Base-by-base conservation (phyloP, 1,140 invertebrate genomes). In the Cecropterus lyciades region DNA sequence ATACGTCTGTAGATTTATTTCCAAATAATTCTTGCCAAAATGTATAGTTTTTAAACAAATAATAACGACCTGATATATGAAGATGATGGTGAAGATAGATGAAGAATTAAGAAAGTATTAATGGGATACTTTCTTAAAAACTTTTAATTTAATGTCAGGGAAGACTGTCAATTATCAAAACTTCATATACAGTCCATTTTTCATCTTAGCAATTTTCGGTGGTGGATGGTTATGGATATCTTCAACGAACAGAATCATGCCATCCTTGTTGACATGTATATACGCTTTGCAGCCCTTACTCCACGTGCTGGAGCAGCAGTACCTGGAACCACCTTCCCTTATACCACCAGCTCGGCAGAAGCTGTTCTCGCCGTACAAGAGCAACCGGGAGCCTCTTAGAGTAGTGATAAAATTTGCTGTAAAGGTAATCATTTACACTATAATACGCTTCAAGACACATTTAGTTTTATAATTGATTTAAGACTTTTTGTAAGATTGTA, bases 341-440 rank as follows among this genome's bases (percentile, higher is more conserved):
- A 65, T 68, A 4, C n/a, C 11, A 11, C 69, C 57, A 9, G 15
- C 14, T 13, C 51, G 20, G 5, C 52, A 69, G 52, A 69, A 69
- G 10, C 51, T 56, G 24, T 69, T 56, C 9, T 57, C 8, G 7
- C 46, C 43, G 20, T 63, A 69, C 5, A 57, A n/a, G 1, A 69
- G 27, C 7, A 69, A 15, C 4, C 16, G 52, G 9, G 33, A 17
- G 11, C 65, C 65, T n/a, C 20, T 49, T 3, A 55, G 10, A 15
- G 60, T 55, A 3, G 45, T 64, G 33, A 69, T 65, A 40, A 69
- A 69, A n/a, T 53, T 10, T 1, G 55, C 67, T 69, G 62, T 24
- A 65, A 63, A 48, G 15, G 10, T 24, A 10, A 2, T 20, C 20
- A 46, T 7, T 3, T 42, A n/a, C n/a, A 40, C 5, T 40, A 40